Percentiles rank a stretch among this genome's conserved stretches.
phyloP scores from a whole-genome alignment of 2,113 vertebrate species.

The Octodon degus region DNA sequence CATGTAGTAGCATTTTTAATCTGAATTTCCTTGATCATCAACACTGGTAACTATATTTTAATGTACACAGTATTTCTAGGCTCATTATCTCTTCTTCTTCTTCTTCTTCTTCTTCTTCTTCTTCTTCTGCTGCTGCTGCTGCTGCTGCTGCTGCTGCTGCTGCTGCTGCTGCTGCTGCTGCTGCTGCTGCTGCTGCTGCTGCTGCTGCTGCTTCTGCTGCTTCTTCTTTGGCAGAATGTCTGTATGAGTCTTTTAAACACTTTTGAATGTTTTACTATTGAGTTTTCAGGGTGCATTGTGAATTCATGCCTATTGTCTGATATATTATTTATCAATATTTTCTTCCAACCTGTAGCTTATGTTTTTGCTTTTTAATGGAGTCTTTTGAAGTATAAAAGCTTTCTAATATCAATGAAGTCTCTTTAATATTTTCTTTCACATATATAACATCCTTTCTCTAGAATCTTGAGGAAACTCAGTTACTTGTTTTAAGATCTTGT shows the following conservation, averaged over 20 bases:
- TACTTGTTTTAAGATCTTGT: neutral
- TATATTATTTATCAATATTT: neutral
- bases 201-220: too few species aligned
- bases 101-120: too few species aligned
- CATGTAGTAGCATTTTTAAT: neutral
- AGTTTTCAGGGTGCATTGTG: neutral
- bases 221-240: neutral
- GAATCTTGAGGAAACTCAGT: neutral
- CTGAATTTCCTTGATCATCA: neutral
- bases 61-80: neutral
- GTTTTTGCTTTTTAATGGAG: neutral
- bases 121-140: too few species aligned
- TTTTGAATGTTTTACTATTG: neutral
- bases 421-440: neutral
- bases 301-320: neutral
- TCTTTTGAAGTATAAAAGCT: neutral
- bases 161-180: rapidly evolving
- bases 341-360: neutral
- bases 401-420: neutral
- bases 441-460: neutral
- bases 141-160: rapidly evolving
- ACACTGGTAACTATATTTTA: neutral
- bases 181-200: rapidly evolving
- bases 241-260: neutral
- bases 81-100: neutral